A percentile compares a stretch with the other conserved stretches of the same genome.
Evolutionary conservation across 2,888 invertebrate species (phyloP).

Genomic region (Physocephala rufipes): DNA sequence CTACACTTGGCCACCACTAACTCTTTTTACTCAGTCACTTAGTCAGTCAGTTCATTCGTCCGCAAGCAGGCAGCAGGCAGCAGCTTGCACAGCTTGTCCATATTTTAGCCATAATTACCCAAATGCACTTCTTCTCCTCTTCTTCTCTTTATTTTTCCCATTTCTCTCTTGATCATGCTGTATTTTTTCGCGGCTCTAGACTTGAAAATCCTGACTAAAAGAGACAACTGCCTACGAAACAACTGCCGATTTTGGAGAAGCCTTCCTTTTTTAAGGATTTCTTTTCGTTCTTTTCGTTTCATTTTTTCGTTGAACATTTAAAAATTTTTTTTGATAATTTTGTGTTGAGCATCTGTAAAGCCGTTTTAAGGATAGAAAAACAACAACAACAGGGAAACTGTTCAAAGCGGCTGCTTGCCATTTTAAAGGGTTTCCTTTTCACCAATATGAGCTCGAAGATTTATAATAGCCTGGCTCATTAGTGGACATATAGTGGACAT

Average conservation of each 20-base stretch:
- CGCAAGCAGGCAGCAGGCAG: neutral
- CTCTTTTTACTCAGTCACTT: neutral
- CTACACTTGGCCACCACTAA: neutral
- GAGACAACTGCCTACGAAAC: constrained; percentile 29
- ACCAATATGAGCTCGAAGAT: constrained; percentile 12
- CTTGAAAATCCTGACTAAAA: constrained; percentile 29
- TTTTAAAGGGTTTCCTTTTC: constrained; percentile 25
- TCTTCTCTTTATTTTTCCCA: constrained; percentile 1
- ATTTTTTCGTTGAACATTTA: constrained; percentile 17
- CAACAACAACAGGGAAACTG: neutral
- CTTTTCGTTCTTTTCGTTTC: neutral
- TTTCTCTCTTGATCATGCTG: neutral
- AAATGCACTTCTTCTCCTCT: constrained; percentile 29
- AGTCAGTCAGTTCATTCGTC: constrained; percentile 6
- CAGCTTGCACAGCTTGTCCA: constrained; percentile 34
- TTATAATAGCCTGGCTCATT: constrained; percentile 33
- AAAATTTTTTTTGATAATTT: constrained; percentile 31
- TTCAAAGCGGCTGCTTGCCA: constrained; percentile 5
- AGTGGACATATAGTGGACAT: too few species aligned
- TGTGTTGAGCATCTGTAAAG: constrained; percentile 33
- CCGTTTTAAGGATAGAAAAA: neutral
- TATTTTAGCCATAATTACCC: constrained; percentile 32
- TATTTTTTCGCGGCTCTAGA: too few species aligned
- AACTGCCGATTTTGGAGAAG: constrained; percentile 20
- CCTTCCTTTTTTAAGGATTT: neutral